A percentile compares a stretch with the other conserved stretches of the same genome.
Conservation (phyloP, 2,113 vertebrate genomes). For the Nymphicus hollandicus region DNA sequence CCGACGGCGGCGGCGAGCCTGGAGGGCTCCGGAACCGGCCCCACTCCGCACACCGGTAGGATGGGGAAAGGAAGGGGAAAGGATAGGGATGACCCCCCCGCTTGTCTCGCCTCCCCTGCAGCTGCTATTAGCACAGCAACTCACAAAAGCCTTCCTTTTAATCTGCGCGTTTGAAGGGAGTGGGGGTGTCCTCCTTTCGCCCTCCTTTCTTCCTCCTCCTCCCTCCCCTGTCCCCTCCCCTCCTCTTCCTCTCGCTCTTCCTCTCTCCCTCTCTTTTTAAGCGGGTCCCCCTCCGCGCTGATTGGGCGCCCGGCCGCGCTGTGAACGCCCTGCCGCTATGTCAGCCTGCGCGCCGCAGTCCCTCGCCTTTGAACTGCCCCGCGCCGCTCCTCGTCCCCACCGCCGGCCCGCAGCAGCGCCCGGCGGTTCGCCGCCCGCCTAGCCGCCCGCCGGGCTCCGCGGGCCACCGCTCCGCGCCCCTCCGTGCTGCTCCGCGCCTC, state of each 20-base stretch:
- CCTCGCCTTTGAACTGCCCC: conserved; percentile 93
- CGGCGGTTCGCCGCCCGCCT: conserved; percentile 72
- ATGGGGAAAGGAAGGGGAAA: not conserved
- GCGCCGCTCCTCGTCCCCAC: conserved; percentile 86
- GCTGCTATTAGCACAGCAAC: conserved; percentile 15
- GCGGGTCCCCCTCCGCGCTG: conserved; percentile 81
- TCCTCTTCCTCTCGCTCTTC: not conserved
- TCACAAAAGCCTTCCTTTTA: conserved; percentile 34
- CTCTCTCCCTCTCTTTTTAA: conserved; percentile 63
- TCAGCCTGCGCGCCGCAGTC: conserved; percentile 89
- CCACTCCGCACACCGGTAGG: not conserved
- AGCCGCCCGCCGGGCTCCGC: not conserved
- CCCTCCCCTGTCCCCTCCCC: not conserved
- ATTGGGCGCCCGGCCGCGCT: conserved; percentile 90
- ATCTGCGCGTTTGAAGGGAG: not conserved
- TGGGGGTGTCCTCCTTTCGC: not conserved
- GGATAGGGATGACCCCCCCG: not conserved
- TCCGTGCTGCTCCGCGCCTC: not conserved
- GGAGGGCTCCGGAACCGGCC: not conserved
- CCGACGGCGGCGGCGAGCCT: not conserved
- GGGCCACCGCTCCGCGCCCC: not conserved
- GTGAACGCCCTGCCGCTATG: conserved; percentile 92
- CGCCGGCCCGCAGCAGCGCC: conserved; percentile 84
- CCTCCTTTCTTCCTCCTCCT: conserved; percentile 4
- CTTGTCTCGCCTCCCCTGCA: not conserved